These are phyloP conservation scores for Clarias platycephalus DNA, from an alignment of 2,797 vertebrate species.

Conservation along the genomic window DNA sequence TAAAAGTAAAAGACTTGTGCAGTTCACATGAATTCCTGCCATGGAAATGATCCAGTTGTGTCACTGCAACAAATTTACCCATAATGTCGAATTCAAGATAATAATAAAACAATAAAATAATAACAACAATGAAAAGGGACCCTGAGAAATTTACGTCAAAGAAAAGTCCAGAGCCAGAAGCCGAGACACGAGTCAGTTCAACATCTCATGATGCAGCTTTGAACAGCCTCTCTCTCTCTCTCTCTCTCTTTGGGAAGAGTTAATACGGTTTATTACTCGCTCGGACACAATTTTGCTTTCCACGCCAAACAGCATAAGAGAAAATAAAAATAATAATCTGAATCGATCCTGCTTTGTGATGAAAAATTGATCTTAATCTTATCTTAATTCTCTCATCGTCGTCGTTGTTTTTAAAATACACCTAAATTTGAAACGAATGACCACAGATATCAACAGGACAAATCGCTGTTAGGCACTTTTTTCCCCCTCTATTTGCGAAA, in stretches of 20 bases:
- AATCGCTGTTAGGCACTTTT: constrained; percentile 60
- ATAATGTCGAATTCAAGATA: neutral
- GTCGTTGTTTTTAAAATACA: neutral
- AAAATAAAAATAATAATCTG: constrained; percentile 28
- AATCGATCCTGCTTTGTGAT: constrained; percentile 1
- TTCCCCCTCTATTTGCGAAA: constrained; percentile 45
- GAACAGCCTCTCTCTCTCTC: constrained; percentile 43
- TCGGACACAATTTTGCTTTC: constrained; percentile 9
- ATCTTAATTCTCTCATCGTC: neutral
- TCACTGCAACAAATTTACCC: neutral
- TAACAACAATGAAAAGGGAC: neutral
- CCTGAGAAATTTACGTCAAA: constrained; percentile 38
- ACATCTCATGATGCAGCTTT: constrained; percentile 21
- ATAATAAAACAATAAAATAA: neutral
- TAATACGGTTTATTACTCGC: constrained; percentile 23
- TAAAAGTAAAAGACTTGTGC: neutral
- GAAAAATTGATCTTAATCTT: constrained; percentile 19
- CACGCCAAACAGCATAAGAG: constrained; percentile 16
- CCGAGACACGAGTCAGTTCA: neutral
- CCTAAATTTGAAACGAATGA: constrained; percentile 24
- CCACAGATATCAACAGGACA: constrained; percentile 36
- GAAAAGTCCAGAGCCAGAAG: neutral
- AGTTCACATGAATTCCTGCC: neutral
- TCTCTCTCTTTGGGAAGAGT: constrained; percentile 31
- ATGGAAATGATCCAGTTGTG: constrained; percentile 15